phyloP scores from a whole-genome alignment of 1,140 invertebrate genomes.

The Drosophila teissieri region DNA sequence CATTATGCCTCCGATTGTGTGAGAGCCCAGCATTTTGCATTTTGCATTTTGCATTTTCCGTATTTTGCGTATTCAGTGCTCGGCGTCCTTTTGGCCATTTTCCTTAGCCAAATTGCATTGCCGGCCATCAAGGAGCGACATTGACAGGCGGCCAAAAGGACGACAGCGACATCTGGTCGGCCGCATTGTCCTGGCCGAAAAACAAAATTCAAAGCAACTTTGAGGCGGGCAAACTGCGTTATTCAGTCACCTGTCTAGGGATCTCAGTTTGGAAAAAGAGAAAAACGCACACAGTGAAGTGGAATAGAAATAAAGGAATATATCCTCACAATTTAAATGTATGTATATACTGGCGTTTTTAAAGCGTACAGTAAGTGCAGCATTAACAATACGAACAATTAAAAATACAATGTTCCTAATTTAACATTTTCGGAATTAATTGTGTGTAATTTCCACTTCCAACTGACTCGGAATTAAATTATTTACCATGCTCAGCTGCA shows the following conservation, averaged over 20 bases:
- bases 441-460: neutral
- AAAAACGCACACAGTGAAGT: neutral
- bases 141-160: constrained; percentile 40
- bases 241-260: constrained; percentile 21
- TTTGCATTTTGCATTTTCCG: constrained; percentile 30
- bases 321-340: neutral
- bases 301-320: neutral
- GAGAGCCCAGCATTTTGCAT: constrained; percentile 17
- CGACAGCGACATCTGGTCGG: constrained; percentile 13
- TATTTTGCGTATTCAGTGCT: neutral
- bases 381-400: too few species aligned
- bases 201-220: constrained; percentile 4
- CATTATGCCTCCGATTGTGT: constrained; percentile 59
- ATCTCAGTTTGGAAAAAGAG: neutral
- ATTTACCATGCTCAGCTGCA: neutral
- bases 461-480: neutral
- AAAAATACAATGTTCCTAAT: neutral
- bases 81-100: constrained; percentile 38
- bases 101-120: constrained; percentile 38
- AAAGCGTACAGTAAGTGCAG: too few species aligned
- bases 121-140: constrained; percentile 39
- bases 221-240: constrained; percentile 11
- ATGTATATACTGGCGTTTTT: neutral
- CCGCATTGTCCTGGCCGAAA: constrained; percentile 5
- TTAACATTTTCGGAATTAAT: neutral